Evolutionary conservation across 2,888 invertebrate genomes (phyloP), one percentile per base, ranked within the genome.

Genomic region (Iphiclides podalirius): DNA sequence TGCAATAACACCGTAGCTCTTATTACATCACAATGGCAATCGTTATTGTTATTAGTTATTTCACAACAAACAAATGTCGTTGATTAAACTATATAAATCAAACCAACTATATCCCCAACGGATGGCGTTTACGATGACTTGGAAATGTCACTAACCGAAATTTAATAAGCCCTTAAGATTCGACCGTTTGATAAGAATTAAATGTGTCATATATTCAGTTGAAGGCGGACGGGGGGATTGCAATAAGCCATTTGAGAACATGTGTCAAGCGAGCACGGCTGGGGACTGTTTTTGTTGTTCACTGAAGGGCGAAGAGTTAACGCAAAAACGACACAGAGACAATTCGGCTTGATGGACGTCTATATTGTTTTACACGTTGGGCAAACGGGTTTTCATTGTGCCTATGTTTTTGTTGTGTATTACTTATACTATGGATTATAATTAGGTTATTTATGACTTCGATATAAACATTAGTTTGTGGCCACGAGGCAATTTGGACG

Each of bases 181-280:
- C 39, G 40, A 20, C 45, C 39, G 46, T 42, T 38, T 60, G 59
- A 63, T 61, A 65, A 64, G 60, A 61, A 60, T 62, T 62, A 58
- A 66, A 64, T 61, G 53, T 66, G 70, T 67, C 66, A 65, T 60
- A 61, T 58, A 52, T 62, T 62, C 57, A 59, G 58, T 59, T 64
- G 68, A 61, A 64, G 56, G 28, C 43, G 47, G 51, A 28, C 57
- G 60, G 60, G 60, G 68, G 72, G 70, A 62, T 69, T 65, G 63
- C 60, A 58, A 63, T 72, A 79, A 76, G 74, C 79, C 75, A 68
- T 65, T 66, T 54, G 72, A 67, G 72, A 78, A 80, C 79, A 79
- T 73, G 72, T 79, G 79, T 75, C 80, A 78, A 58, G 56, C 55
- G 55, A 61, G 28, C 28, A 57, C 54, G 60, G 59, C 59, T 52